Evolutionary conservation across 2,113 vertebrate species (phyloP), one percentile per base, ranked within the genome.

Genomic region (Daubentonia madagascariensis): DNA sequence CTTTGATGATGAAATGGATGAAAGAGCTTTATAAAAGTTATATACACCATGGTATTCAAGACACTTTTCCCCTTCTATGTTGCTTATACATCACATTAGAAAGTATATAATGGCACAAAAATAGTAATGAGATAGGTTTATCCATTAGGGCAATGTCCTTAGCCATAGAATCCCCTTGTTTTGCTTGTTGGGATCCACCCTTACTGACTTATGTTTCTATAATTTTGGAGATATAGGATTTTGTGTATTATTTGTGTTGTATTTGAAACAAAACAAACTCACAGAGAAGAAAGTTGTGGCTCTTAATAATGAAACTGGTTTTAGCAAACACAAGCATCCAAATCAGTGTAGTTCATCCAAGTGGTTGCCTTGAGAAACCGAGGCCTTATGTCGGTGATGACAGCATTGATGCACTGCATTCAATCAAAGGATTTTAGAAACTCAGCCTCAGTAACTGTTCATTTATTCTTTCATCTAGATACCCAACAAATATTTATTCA

Each of bases 1-100:
- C 43, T 92, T 93, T 96, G 96, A 95, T 92, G 84, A 96, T 17
- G 40, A 89, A 75, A 87, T 92, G 22, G 35, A 81, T 92, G 92
- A 79, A 84, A 95, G 73, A 92, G 25, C 14, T 94, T 96, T 86
- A 16, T 0, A 1, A 30, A 92, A 92, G 89, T 87, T 85, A 75
- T 75, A 75, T 68, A 35, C 14, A 28, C 10, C 40, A 37, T 88
- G 30, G 28, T n/a, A 9, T 57, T 61, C 6, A 10, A 65, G 72
- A 0, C 16, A 75, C 48, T 72, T 65, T 23, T 28, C 4, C 5
- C 52, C 11, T 1, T 68, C 30, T 89, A 0, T 52, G 8, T 75
- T 89, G 48, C 37, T 90, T 86, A n/a, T 37, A 40, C 3, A 48
- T 83, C 28, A 79, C 6, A 89, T 94, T 30, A 87, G 37, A 81